A percentile compares a stretch with the other conserved stretches of the same genome.
Evolutionary conservation across 2,797 vertebrate genomes (phyloP).

Genomic region (Acrossocheilus wenchowensis): DNA sequence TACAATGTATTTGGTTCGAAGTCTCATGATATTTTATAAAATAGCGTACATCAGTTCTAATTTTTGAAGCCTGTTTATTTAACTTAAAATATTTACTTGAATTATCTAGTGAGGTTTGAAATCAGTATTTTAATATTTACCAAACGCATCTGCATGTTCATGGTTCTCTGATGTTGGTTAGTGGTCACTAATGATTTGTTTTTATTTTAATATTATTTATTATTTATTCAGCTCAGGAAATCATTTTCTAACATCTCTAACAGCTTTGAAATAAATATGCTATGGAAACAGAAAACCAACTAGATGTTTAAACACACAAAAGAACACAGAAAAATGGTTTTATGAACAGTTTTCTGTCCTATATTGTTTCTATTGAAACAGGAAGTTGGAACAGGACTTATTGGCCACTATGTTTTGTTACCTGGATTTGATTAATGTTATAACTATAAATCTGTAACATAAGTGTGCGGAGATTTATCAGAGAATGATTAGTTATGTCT

Average conservation of each 20-base stretch:
- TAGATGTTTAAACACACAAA: not conserved
- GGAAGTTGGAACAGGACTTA: not conserved
- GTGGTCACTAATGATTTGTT: not conserved
- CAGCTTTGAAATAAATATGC: not conserved
- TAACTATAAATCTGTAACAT: not conserved
- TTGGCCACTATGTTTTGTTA: not conserved
- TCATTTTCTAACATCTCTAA: not conserved
- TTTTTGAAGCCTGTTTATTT: not conserved
- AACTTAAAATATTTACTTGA: not conserved
- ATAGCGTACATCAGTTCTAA: not conserved
- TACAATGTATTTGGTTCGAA: not conserved
- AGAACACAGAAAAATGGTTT: not conserved
- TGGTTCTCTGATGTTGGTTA: not conserved
- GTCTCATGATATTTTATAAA: not conserved
- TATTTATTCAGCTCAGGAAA: not conserved
- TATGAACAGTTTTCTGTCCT: not conserved
- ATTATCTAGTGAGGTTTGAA: not conserved
- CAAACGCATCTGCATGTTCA: not conserved
- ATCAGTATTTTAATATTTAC: not conserved
- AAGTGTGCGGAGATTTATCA: not conserved
- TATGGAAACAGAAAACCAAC: not conserved
- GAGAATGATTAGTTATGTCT: not conserved
- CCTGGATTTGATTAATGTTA: not conserved
- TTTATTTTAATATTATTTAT: not conserved
- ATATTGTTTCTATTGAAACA: not conserved